phyloP scores from a whole-genome alignment of 2,113 vertebrate species.

The Beaufortia kweichowensis region DNA sequence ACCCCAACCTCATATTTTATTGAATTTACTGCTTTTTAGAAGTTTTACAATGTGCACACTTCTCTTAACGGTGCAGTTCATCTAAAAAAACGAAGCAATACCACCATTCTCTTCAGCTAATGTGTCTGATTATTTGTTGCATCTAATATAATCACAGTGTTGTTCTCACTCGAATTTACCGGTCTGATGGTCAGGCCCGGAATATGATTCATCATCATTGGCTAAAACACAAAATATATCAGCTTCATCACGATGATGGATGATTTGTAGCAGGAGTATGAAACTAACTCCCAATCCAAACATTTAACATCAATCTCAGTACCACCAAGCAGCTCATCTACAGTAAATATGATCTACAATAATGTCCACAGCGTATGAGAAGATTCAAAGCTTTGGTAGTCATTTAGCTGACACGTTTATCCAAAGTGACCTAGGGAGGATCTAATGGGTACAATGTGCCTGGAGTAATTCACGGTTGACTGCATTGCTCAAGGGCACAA shows the following conservation, averaged over 20 bases:
- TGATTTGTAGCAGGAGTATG: neutral
- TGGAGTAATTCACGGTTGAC: slow-evolving; percentile 6
- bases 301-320: neutral
- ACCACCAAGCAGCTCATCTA: slow-evolving; percentile 20
- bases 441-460: neutral
- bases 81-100: neutral
- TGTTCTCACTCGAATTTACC: neutral
- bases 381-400: neutral
- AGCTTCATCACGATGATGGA: slow-evolving; percentile 3
- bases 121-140: no score
- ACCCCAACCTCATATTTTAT: no score
- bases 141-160: no score
- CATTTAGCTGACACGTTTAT: slow-evolving; percentile 1
- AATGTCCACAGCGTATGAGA: neutral
- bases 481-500: slow-evolving; percentile 4
- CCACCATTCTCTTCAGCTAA: no score
- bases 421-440: neutral
- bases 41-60: no score
- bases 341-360: slow-evolving; percentile 13
- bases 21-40: no score
- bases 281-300: slow-evolving; percentile 15
- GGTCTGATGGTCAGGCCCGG: neutral
- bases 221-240: slow-evolving; percentile 20
- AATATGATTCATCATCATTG: neutral
- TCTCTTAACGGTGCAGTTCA: no score